phyloP scores from a whole-genome alignment of 1,140 invertebrate species.

The Scaptomyza hsui region DNA sequence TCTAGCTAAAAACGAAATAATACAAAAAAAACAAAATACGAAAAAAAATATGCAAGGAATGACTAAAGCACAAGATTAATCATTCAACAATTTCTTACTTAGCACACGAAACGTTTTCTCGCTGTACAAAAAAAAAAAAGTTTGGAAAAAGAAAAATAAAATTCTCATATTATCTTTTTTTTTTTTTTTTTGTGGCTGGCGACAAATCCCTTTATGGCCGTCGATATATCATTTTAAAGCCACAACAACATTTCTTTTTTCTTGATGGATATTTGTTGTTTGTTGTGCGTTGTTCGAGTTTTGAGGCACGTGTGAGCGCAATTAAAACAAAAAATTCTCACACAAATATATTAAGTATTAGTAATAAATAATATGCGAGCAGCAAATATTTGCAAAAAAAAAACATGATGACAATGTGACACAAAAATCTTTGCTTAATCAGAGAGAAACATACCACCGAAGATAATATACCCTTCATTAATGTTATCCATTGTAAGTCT shows the following conservation, averaged over 20 bases:
- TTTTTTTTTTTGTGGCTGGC: conserved; percentile 25
- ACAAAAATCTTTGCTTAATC: conserved; percentile 15
- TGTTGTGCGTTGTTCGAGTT: conserved; percentile 11
- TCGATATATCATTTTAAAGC: conserved; percentile 65
- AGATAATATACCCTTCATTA: conserved; percentile 3
- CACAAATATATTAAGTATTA: conserved; percentile 76
- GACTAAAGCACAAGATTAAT: conserved; percentile 44
- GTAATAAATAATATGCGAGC: conserved; percentile 70
- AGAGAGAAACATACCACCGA: conserved; percentile 13
- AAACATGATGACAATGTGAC: conserved; percentile 54
- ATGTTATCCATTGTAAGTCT: too few relatives aligned
- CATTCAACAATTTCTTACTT: conserved; percentile 33
- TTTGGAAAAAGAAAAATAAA: conserved; percentile 9
- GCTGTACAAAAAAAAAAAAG: background rate
- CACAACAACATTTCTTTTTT: conserved; percentile 25
- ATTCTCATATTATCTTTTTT: conserved; percentile 17
- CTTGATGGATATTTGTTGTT: conserved; percentile 1
- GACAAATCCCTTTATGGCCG: conserved; percentile 73
- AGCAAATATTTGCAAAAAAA: conserved; percentile 42
- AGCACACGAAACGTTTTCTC: conserved; percentile 15
- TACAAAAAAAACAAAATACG: background rate
- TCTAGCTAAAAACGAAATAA: conserved; percentile 2
- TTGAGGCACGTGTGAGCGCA: conserved; percentile 73
- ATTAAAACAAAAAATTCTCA: conserved; percentile 60
- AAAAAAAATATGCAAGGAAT: conserved; percentile 10